A percentile compares a stretch with the other conserved stretches of the same genome.
These are phyloP conservation scores for Ommatoiulus sabulosus DNA, from an alignment of 2,888 invertebrate species.

Conservation along the genomic window DNA sequence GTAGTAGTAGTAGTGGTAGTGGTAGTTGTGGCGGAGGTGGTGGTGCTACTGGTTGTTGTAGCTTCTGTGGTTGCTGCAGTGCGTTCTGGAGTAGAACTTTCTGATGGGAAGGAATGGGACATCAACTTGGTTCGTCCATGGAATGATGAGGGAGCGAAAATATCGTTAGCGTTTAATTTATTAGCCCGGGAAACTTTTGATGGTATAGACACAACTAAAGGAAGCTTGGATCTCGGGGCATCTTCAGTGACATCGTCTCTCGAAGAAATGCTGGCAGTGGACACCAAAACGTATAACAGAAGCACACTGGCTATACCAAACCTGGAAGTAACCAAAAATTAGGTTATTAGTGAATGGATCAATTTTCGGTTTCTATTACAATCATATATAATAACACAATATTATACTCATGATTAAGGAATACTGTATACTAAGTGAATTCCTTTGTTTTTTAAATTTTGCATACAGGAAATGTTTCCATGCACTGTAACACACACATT, in stretches of 20 bases:
- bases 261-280: constrained; percentile 11
- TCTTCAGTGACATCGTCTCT: constrained; percentile 44
- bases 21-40: background rate
- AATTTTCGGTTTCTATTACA: background rate
- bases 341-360: background rate
- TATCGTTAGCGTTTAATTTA: constrained; percentile 54
- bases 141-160: background rate
- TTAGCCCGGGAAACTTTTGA: constrained; percentile 59
- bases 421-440: too few relatives aligned
- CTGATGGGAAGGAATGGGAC: constrained; percentile 8
- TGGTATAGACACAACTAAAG: constrained; percentile 54
- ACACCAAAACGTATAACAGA: constrained; percentile 39
- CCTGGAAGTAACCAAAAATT: background rate
- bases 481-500: too few relatives aligned
- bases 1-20: constrained; percentile 1
- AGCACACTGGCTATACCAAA: constrained; percentile 32
- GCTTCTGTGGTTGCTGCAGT: constrained; percentile 37
- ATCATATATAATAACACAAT: too few relatives aligned
- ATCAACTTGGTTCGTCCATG: constrained; percentile 4
- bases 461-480: too few relatives aligned
- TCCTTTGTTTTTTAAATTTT: too few relatives aligned
- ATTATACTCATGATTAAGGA: too few relatives aligned
- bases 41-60: background rate
- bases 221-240: constrained; percentile 37
- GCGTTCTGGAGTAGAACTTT: background rate